Base-by-base conservation (phyloP, 2,113 vertebrate genomes). In the Lophura nycthemera region DNA sequence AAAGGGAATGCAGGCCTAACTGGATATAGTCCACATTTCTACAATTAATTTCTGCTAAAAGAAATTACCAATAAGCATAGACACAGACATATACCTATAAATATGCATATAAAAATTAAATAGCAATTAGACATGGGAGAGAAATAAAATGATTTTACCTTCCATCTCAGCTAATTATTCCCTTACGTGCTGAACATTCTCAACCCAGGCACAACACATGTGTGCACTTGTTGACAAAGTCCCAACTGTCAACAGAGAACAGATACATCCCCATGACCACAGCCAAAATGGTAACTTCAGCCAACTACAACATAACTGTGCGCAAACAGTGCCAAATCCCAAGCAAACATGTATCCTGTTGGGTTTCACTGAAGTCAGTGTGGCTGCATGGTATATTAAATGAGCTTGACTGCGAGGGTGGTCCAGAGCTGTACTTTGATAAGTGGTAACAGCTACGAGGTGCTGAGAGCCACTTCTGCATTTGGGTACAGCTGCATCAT, bases 211-310 rank as follows among this genome's bases (percentile, higher is more conserved):
- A 74, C 61, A 56, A 54, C 85, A 91, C 73, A 89, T 92, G 89
- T 89, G 87, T 72, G 72, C 92, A 82, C 88, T 95, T 92, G 90
- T 65, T 92, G 95, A 96, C 88, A 88, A 95, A 90, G 76, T 88
- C 91, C 69, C 79, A 67, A 48, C 60, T 91, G 91, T 90, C 91
- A 89, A 69, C 61, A 48, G 57, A 74, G 83, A 88, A 83, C 0
- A 4, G 20, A 92, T 83, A 93, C 38, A 80, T 5, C 47, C 91
- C 60, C 27, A 30, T 13, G 72, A 74, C 76, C 82, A 77, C 81
- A 82, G 89, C 74, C 72, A 89, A 79, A 91, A 86, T 27, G 69
- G 82, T 24, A 67, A 83, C 91, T 74, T 56, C 73, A 83, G 95
- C 94, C 94, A 97, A 96, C 1, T 11, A 93, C 61, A 97, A 96